Evolutionary conservation across 2,888 invertebrate genomes (phyloP).

Genomic region (Ecliptopera silaceata): DNA sequence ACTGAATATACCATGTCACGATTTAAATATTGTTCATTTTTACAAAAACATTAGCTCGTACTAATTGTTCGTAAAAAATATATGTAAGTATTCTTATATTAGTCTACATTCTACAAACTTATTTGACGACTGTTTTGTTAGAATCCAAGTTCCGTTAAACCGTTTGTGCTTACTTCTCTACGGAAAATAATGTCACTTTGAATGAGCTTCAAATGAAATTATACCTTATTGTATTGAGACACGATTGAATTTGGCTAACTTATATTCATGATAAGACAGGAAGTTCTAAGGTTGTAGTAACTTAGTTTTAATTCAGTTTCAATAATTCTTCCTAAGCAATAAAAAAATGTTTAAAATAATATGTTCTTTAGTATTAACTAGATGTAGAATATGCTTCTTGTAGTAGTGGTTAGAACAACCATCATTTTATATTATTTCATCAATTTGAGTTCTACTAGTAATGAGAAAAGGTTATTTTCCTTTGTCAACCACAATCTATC

Average conservation of each 20-base stretch:
- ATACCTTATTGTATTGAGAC: neutral
- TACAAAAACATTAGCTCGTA: too few species aligned
- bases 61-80: too few species aligned
- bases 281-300: neutral
- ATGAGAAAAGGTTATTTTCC: neutral
- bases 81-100: slow-evolving; percentile 10
- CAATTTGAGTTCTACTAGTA: too few species aligned
- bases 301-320: neutral
- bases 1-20: too few species aligned
- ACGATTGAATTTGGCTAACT: neutral
- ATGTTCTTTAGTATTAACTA: too few species aligned
- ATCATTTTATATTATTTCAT: too few species aligned
- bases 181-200: slow-evolving; percentile 29
- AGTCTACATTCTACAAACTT: slow-evolving; percentile 29
- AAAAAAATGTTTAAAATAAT: too few species aligned
- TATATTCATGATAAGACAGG: too few species aligned
- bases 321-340: too few species aligned
- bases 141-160: slow-evolving; percentile 48
- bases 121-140: slow-evolving; percentile 42
- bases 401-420: too few species aligned
- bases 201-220: neutral
- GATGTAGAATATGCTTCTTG: too few species aligned
- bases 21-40: too few species aligned
- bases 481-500: neutral
- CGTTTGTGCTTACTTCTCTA: slow-evolving; percentile 70